Evolutionary conservation across 2,888 invertebrate species (phyloP).

Genomic region (Uloborus plumipes): DNA sequence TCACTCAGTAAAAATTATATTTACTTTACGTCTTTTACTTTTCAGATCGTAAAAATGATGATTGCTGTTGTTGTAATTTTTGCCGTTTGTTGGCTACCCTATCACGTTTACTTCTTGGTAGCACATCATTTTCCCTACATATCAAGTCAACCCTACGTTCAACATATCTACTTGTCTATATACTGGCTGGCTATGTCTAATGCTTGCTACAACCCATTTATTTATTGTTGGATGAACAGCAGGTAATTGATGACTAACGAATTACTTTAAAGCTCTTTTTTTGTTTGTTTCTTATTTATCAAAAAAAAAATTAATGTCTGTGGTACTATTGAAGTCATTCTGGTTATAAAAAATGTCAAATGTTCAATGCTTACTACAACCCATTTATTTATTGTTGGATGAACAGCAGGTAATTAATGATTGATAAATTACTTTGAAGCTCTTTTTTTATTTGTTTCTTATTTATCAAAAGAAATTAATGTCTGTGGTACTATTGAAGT

Average conservation of each 20-base stretch:
- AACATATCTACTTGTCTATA: constrained; percentile 87
- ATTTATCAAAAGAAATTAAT: no score
- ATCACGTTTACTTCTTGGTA: constrained; percentile 92
- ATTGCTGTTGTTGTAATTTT: constrained; percentile 72
- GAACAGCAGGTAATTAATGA: constrained; percentile 71
- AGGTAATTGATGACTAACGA: constrained; percentile 68
- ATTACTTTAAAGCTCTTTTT: no score
- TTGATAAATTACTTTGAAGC: background rate
- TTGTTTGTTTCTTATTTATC: no score
- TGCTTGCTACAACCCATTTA: constrained; percentile 73
- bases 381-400: constrained; percentile 73
- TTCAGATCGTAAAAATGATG: constrained; percentile 71
- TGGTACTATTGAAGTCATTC: no score
- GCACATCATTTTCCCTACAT: constrained; percentile 85
- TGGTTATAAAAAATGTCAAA: no score
- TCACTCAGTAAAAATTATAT: no score
- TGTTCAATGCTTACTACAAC: constrained; percentile 77
- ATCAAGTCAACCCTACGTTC: constrained; percentile 80
- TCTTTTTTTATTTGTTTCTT: no score
- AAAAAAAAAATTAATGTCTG: no score
- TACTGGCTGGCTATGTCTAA: constrained; percentile 90
- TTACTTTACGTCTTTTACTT: background rate
- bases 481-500: no score
- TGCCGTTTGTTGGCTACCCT: constrained; percentile 89
- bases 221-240: constrained; percentile 73